phyloP scores from a whole-genome alignment of 2,797 vertebrate genomes.

The Channallabes apus region DNA sequence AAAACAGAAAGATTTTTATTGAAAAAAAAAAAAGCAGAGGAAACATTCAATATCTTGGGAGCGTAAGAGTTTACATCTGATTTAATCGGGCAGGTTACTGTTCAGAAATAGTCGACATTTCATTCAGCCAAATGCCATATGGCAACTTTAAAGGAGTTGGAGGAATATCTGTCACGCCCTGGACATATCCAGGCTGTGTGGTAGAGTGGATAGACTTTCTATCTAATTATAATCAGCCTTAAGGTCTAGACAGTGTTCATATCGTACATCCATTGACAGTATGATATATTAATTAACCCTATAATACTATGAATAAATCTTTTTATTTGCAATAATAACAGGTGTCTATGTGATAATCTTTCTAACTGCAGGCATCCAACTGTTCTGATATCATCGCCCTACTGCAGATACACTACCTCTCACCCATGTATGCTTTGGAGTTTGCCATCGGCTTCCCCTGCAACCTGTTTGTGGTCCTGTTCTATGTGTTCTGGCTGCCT shows the following conservation, averaged over 20 bases:
- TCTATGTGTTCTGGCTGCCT: conserved; percentile 83
- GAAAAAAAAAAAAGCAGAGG: not conserved
- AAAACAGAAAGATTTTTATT: not conserved
- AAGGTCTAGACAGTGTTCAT: too few species aligned
- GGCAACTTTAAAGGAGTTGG: not conserved
- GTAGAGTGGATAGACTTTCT: not conserved
- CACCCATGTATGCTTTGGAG: conserved; percentile 77
- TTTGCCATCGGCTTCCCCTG: conserved; percentile 78
- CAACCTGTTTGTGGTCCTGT: conserved; percentile 77
- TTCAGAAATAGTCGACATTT: not conserved
- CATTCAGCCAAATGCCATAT: not conserved
- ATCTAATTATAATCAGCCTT: too few species aligned
- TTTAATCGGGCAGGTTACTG: not conserved
- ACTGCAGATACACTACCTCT: conserved; percentile 72
- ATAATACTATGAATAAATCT: not conserved
- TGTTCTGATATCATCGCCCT: not conserved
- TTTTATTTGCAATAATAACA: not conserved
- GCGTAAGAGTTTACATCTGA: not conserved
- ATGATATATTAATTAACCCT: not conserved
- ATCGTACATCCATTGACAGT: not conserved
- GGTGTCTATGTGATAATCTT: not conserved
- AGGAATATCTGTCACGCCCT: not conserved
- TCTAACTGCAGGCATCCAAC: not conserved
- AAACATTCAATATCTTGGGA: not conserved
- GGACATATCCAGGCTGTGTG: not conserved